phyloP scores from a whole-genome alignment of 2,797 vertebrate genomes.

The Falco biarmicus region DNA sequence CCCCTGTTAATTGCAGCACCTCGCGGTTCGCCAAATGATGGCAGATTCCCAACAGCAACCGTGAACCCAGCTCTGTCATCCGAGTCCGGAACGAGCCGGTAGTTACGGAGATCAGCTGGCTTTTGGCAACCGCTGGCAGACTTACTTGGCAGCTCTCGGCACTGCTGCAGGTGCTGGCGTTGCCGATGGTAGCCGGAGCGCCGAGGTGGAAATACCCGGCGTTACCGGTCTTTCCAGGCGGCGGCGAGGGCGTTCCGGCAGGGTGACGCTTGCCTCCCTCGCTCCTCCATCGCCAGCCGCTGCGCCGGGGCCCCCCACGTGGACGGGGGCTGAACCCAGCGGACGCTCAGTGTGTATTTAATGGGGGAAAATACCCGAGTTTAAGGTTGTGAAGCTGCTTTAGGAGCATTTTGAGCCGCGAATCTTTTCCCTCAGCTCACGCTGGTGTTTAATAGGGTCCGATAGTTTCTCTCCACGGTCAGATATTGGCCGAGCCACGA shows the following conservation, averaged over 20 bases:
- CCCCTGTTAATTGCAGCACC: background rate
- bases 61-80: background rate
- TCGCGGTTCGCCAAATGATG: accelerated
- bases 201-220: background rate
- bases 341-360: accelerated
- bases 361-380: background rate
- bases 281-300: background rate
- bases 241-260: background rate
- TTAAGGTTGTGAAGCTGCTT: background rate
- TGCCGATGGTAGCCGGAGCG: background rate
- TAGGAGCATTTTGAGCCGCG: background rate
- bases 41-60: background rate
- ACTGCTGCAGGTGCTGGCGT: background rate
- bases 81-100: background rate
- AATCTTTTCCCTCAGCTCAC: background rate
- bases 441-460: no score
- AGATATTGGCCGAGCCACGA: accelerated
- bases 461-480: background rate
- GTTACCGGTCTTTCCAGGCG: background rate
- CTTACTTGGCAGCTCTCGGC: background rate
- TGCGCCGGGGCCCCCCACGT: no score
- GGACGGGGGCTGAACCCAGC: background rate
- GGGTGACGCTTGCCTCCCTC: background rate
- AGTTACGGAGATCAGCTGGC: background rate
- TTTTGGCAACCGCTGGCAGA: background rate